phyloP scores from a whole-genome alignment of 2,797 vertebrate genomes.

The Alectoris magna region DNA sequence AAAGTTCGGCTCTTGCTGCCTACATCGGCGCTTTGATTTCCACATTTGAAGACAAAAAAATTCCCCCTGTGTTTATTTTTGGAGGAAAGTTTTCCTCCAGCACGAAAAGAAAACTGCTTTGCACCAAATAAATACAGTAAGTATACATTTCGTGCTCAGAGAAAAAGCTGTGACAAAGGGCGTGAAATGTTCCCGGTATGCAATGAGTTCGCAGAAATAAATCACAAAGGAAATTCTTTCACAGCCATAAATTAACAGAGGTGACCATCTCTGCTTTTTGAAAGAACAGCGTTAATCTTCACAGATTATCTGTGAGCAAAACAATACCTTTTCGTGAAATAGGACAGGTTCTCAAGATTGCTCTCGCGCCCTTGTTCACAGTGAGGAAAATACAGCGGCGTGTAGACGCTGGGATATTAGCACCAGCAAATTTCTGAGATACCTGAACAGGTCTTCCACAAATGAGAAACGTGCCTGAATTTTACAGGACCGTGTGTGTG shows the following conservation, averaged over 20 bases:
- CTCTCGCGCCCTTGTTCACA: neutral
- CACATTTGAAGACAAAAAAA: neutral
- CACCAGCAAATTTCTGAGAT: neutral
- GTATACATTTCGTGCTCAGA: neutral
- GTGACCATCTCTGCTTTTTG: neutral
- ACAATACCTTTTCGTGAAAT: neutral
- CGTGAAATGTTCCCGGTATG: neutral
- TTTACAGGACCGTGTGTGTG: neutral
- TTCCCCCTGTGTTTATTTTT: neutral
- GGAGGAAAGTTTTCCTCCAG: neutral
- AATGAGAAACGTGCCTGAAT: neutral
- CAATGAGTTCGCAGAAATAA: neutral
- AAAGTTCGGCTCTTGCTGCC: neutral
- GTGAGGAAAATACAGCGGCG: neutral
- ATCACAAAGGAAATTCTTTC: neutral
- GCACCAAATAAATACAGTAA: rapidly evolving
- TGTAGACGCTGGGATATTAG: neutral
- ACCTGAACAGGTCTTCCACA: neutral
- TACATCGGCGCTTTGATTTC: neutral
- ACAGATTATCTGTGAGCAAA: neutral
- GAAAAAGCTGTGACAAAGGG: neutral
- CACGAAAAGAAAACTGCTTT: neutral
- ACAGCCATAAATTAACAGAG: neutral
- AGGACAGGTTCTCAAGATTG: neutral
- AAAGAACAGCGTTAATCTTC: neutral